Base-by-base conservation (phyloP, 37 sponge, comb jelly and placozoan genomes). In the Bolinopsis microptera region DNA sequence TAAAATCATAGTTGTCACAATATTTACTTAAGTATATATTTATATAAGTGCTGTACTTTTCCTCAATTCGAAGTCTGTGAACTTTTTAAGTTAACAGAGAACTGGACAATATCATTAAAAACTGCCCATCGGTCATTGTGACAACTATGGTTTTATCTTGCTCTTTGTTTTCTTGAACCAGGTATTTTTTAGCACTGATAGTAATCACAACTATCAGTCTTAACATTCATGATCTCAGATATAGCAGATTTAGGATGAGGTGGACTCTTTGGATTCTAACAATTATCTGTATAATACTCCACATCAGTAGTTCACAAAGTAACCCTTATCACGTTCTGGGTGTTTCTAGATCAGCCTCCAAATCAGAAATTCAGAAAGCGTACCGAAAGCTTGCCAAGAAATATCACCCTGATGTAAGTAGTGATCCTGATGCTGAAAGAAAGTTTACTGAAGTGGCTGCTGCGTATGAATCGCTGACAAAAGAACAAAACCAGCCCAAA, bases 341-440 rank as follows among this genome's bases (percentile, higher is more conserved):
- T 41, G 13, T 86, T 9, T 86, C 90, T 39, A 39, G 90, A 39
- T 39, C 61, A 24, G 90, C 90, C 27, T 28, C 61, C 2, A 86
- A 86, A 40, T 86, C 90, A 39, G 90, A 86, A 40, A 86, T 86
- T n/a, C 90, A 86, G 61, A 86, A 86, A 39, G 90, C 90, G 0
- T 86, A 86, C 61, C 41, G 90, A 40, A 38, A 34, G 16, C 90
- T 86, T 38, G 90, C 90, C 30, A 39, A 41, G 26, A 38, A 86
- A 27, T 86, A 86, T 27, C 90, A 86, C 61, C 90, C 90, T n/a
- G 90, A 86, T 41, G 90, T 86, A 26, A 86, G 90, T 34, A 40
- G 18, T 2, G 48, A 86, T n/a, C 90, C 90, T 33, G 36, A 86
- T 41, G 41, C 90, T 39, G 90, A 86, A 27, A 38, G 36, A n/a